Conservation (phyloP, 2,797 vertebrate genomes). For the Trachurus trachurus region DNA sequence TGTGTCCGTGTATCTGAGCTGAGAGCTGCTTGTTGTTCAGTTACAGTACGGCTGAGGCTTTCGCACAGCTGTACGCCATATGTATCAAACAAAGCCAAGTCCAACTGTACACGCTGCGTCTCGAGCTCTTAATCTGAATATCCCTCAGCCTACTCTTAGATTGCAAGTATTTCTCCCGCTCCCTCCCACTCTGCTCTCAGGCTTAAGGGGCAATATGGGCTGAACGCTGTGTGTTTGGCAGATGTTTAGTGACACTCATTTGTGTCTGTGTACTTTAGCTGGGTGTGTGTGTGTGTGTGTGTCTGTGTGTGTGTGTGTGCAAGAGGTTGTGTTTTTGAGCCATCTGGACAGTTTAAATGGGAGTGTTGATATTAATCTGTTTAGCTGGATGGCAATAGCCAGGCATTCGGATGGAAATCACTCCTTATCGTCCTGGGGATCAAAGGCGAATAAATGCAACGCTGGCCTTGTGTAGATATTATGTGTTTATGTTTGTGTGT, state of each 20-base stretch:
- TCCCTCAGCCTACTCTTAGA: constrained; percentile 77
- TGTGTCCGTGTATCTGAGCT: constrained; percentile 25
- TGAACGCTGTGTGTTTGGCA: constrained; percentile 79
- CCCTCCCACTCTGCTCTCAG: constrained; percentile 62
- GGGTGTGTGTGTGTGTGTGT: constrained; percentile 45
- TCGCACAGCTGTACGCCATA: constrained; percentile 78
- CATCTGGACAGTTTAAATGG: constrained; percentile 86
- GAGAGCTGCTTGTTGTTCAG: constrained; percentile 71
- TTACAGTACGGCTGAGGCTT: constrained; percentile 64
- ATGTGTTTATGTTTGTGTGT: constrained; percentile 22
- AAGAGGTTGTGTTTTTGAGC: constrained; percentile 70
- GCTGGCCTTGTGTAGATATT: constrained; percentile 29
- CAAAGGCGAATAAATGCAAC: constrained; percentile 69
- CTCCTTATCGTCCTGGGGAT: constrained; percentile 74
- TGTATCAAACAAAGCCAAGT: constrained; percentile 74
- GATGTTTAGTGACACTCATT: constrained; percentile 85
- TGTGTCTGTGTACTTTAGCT: constrained; percentile 68
- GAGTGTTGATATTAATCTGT: constrained; percentile 89
- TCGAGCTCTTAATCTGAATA: constrained; percentile 82
- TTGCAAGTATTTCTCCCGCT: constrained; percentile 71
- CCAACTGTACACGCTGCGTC: constrained; percentile 63
- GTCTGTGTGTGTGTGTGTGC: constrained; percentile 12
- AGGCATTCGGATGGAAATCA: constrained; percentile 76
- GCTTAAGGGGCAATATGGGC: constrained; percentile 77
- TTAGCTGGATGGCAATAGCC: constrained; percentile 81